Conservation (phyloP, 2,888 invertebrate species). For the Ochropleura plecta region DNA sequence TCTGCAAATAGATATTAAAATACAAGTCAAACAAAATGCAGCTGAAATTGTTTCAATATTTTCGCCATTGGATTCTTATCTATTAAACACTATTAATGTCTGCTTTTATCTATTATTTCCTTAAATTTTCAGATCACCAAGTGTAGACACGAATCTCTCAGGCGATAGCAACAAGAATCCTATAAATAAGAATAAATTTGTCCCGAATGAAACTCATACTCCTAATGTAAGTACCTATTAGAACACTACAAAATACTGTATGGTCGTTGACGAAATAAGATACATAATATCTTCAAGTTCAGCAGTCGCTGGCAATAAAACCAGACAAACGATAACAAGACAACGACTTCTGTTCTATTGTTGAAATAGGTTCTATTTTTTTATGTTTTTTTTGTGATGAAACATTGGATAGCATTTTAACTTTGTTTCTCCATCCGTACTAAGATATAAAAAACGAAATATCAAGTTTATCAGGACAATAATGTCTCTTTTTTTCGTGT, state of each 20-base stretch:
- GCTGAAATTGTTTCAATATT: background rate
- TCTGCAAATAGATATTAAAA: conserved; percentile 37
- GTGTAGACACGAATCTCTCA: conserved; percentile 92
- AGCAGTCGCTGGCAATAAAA: no score
- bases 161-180: conserved; percentile 89
- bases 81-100: background rate
- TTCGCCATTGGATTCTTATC: background rate
- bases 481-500: background rate
- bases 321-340: no score
- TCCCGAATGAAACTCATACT: conserved; percentile 91
- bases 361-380: no score
- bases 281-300: no score
- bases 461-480: background rate
- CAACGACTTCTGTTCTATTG: no score
- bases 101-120: background rate
- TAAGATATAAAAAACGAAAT: no score
- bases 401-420: no score
- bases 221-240: conserved; percentile 91
- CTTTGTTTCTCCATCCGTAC: no score
- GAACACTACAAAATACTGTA: background rate
- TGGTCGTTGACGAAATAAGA: no score
- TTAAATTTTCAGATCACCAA: conserved; percentile 90
- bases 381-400: no score
- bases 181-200: conserved; percentile 90
- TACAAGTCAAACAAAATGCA: conserved; percentile 23